phyloP scores from a whole-genome alignment of 2,888 invertebrate genomes.

The Phania funesta region DNA sequence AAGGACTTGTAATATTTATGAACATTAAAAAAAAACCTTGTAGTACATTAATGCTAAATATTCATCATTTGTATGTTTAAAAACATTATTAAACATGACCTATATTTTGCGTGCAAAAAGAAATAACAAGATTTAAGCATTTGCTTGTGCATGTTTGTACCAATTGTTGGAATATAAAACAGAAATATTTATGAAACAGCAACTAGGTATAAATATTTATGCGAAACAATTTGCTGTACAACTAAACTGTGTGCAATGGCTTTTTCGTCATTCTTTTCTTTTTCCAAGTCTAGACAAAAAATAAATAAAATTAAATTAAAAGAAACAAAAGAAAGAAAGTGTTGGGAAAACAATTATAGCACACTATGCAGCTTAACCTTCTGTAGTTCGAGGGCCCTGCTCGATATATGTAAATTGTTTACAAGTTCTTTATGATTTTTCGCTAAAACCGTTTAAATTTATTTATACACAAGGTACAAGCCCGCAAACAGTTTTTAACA shows the following conservation, averaged over 20 bases:
- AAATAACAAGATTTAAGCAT: neutral
- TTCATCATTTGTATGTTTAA: neutral
- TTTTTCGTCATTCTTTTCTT: neutral
- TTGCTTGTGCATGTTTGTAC: neutral
- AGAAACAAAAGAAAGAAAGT: neutral
- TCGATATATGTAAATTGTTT: constrained; percentile 33
- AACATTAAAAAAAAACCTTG: neutral
- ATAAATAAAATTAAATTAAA: neutral
- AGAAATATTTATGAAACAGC: neutral
- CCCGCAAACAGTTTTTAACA: neutral
- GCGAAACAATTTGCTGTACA: constrained; percentile 33
- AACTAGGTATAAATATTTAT: constrained; percentile 22
- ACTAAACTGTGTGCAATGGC: neutral
- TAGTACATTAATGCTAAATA: constrained; percentile 13
- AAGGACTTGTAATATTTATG: neutral
- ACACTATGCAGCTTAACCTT: constrained; percentile 42
- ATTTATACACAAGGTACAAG: neutral
- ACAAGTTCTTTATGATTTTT: constrained; percentile 45
- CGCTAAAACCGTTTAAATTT: constrained; percentile 43
- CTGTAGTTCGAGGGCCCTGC: constrained; percentile 27
- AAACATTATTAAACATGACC: constrained; percentile 50
- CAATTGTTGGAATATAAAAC: neutral
- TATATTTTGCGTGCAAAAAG: constrained; percentile 34
- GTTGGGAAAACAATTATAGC: neutral
- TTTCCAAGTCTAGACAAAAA: constrained; percentile 59